Evolutionary conservation across 2,797 vertebrate species (phyloP), one percentile per base, ranked within the genome.

Genomic region (Cichlasoma orientale): DNA sequence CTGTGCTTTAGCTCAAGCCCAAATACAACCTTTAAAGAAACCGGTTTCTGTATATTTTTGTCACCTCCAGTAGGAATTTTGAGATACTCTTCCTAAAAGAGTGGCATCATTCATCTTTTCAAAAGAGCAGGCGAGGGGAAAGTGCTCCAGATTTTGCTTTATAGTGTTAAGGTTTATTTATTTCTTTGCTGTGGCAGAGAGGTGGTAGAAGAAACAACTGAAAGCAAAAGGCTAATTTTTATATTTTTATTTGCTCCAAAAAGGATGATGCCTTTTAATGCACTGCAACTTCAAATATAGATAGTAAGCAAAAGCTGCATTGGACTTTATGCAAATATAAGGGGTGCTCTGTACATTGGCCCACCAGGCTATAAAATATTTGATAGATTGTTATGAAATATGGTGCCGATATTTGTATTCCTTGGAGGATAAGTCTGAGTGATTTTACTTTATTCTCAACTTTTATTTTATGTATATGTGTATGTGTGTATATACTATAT

Each of bases 31-130:
- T 77, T 76, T 53, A 57, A 16, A 82, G 21, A 76, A 33, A 12
- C 18, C 2, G n/a, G 57, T 89, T 89, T 90, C 77, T 52, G 44
- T 68, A 68, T 79, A 55, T 57, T 90, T 86, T 89, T 74, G 56
- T 88, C 90, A 90, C 78, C 70, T n/a, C 27, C 33, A 41, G 59
- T 68, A 59, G 54, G 68, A 75, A 53, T 36, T 31, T 75, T 61
- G 72, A 80, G 75, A 70, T 81, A 19, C 70, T 50, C 50, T 75
- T 71, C 69, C 75, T 77, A 50, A 56, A 69, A 31, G 31, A 73
- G 63, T 29, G 21, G 23, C 2, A 0, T 50, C 58, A 58, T 23
- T 75, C 66, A 23, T 78, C 50, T 56, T 79, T 83, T 89, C 68
- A 83, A 75, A 84, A 56, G n/a, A 69, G 33, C 2, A 36, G 78